Evolutionary conservation across 2,797 vertebrate genomes (phyloP), one percentile per base, ranked within the genome.

Genomic region (Bovichtus variegatus): DNA sequence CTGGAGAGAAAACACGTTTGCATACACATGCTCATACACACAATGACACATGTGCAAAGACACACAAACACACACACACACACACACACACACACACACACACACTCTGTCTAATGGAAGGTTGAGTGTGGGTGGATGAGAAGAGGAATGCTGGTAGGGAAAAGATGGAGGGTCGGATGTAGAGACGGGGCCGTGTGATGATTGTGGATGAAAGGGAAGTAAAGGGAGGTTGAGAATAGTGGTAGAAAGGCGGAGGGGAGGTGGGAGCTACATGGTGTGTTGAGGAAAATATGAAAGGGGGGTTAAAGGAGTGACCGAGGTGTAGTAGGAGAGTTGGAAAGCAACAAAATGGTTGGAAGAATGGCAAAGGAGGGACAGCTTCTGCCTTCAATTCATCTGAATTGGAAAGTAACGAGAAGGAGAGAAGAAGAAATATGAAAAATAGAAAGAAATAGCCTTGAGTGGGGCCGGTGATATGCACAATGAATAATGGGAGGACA

Each of bases 401-500:
- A 68, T 65, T 67, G 61, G 67, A 86, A 76, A 82, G 79, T 80
- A 82, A 82, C 50, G 51, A 67, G 55, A 62, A 57, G 49, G 62
- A 78, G 76, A 72, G 67, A 70, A 38, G 64, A 53, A 72, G 73
- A 79, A 83, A 72, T 44, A 36, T 34, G 31, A 75, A 51, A 87
- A 85, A 84, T 73, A 55, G 71, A 41, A 25, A 54, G 72, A 70
- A 86, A 86, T 67, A 65, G 89, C 65, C 63, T 72, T 66, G 68
- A 85, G 83, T 90, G 74, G 43, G 68, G 50, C 36, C 47, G 11
- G 51, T 72, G 79, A 83, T 69, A 43, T 73, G 46, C 62, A 9
- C 5, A 16, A 85, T 91, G 85, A 91, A 92, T 90, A 91, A 91
- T 86, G 76, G 72, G 88, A 60, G 68, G 83, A 77, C 29, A 55